Percentiles rank a stretch among this genome's conserved stretches.
Conservation (phyloP, 2,113 vertebrate species). For the Acanthochromis polyacanthus region DNA sequence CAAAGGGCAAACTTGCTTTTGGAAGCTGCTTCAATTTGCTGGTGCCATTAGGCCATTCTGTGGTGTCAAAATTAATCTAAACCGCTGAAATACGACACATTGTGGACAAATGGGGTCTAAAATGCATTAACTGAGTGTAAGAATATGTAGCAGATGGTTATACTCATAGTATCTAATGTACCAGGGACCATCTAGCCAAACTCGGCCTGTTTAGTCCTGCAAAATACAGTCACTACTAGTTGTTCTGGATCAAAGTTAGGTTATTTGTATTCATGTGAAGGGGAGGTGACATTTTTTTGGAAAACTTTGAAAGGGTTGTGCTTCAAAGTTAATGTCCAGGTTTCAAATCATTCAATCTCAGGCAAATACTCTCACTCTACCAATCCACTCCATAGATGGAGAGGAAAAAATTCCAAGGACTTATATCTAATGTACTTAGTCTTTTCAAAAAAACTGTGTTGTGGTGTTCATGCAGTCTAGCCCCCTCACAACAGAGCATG, state of each 20-base stretch:
- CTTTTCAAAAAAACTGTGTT: no score
- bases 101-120: slow-evolving; percentile 7
- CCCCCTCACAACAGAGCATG: no score
- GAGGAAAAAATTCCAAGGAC: no score
- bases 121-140: background rate
- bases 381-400: no score
- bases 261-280: background rate
- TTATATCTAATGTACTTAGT: no score
- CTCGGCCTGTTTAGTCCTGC: background rate
- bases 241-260: background rate
- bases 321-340: no score
- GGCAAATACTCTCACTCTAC: no score
- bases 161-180: background rate
- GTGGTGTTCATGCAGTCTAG: no score
- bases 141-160: slow-evolving; percentile 9
- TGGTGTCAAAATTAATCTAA: slow-evolving; percentile 30
- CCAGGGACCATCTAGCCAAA: background rate
- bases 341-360: no score
- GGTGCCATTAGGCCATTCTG: background rate
- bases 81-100: slow-evolving; percentile 6
- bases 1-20: background rate
- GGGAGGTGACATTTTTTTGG: background rate
- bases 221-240: background rate
- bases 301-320: background rate
- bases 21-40: slow-evolving; percentile 19